Conservation (phyloP, 2,888 invertebrate genomes). For the Criorhina ranunculi region DNA sequence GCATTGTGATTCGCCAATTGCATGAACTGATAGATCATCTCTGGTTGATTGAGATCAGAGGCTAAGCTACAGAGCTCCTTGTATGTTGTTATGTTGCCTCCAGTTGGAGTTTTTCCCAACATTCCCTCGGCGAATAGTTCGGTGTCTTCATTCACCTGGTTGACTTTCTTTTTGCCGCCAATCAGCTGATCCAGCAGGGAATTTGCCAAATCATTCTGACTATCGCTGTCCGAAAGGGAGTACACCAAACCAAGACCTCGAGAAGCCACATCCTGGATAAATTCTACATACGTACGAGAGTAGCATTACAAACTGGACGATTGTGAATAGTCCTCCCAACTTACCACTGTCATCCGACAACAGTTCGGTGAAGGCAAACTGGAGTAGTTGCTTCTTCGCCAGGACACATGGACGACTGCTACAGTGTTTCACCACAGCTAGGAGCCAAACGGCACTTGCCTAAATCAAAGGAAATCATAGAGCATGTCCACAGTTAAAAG, state of each 20-base stretch:
- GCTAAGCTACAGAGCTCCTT: slow-evolving; percentile 97
- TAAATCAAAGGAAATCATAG: slow-evolving; percentile 80
- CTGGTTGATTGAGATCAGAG: slow-evolving; percentile 97
- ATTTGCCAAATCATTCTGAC: slow-evolving; percentile 89
- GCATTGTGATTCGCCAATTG: slow-evolving; percentile 97
- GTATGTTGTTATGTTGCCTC: slow-evolving; percentile 95
- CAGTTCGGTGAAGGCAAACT: slow-evolving; percentile 93
- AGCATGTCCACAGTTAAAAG: background rate
- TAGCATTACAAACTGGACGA: no score
- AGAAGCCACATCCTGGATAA: slow-evolving; percentile 96
- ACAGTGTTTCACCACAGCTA: slow-evolving; percentile 93
- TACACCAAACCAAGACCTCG: slow-evolving; percentile 96
- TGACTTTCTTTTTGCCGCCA: slow-evolving; percentile 90
- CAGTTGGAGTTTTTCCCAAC: slow-evolving; percentile 93
- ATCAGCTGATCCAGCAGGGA: slow-evolving; percentile 93
- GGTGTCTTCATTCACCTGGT: slow-evolving; percentile 92
- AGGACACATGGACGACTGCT: slow-evolving; percentile 89
- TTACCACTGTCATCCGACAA: slow-evolving; percentile 95
- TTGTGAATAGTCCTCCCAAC: no score
- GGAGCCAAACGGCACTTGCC: slow-evolving; percentile 95
- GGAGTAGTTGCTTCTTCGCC: slow-evolving; percentile 88
- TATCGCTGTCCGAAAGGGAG: slow-evolving; percentile 90
- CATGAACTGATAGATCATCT: slow-evolving; percentile 98
- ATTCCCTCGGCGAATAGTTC: slow-evolving; percentile 95
- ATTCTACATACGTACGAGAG: no score